Conservation (phyloP, 2,888 invertebrate genomes). For the Dascillus cervinus region DNA sequence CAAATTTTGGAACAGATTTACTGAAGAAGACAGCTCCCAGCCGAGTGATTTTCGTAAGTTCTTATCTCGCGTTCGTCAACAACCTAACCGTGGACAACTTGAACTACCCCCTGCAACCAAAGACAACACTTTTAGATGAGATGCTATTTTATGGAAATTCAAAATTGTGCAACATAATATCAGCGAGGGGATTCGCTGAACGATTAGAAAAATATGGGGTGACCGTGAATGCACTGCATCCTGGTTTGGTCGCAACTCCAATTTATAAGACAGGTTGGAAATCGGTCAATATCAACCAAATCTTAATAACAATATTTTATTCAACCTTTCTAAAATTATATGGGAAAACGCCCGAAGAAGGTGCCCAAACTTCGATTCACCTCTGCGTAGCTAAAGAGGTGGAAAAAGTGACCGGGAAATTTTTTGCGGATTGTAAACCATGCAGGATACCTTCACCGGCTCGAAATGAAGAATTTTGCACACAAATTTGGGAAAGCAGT, state of each 20-base stretch:
- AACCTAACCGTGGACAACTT: constrained; percentile 18
- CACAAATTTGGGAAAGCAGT: neutral
- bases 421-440: neutral
- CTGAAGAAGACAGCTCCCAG: constrained; percentile 31
- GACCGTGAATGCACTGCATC: constrained; percentile 35
- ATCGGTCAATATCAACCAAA: too few relatives aligned
- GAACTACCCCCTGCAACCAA: constrained; percentile 5
- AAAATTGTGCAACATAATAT: constrained; percentile 34
- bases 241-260: constrained; percentile 31
- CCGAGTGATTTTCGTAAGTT: constrained; percentile 27
- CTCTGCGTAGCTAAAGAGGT: neutral
- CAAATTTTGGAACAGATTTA: too few relatives aligned
- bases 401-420: neutral
- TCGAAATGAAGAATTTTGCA: neutral
- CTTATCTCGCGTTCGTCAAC: constrained; percentile 16
- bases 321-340: too few relatives aligned
- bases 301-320: too few relatives aligned
- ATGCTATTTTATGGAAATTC: constrained; percentile 28
- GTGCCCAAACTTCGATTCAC: neutral
- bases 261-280: too few relatives aligned
- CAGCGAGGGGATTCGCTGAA: constrained; percentile 34
- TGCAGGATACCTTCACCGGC: neutral
- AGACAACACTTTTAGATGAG: neutral
- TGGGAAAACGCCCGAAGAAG: too few relatives aligned
- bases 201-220: constrained; percentile 29